Conservation (phyloP, 2,888 invertebrate genomes). For the Pasiphila rectangulata region DNA sequence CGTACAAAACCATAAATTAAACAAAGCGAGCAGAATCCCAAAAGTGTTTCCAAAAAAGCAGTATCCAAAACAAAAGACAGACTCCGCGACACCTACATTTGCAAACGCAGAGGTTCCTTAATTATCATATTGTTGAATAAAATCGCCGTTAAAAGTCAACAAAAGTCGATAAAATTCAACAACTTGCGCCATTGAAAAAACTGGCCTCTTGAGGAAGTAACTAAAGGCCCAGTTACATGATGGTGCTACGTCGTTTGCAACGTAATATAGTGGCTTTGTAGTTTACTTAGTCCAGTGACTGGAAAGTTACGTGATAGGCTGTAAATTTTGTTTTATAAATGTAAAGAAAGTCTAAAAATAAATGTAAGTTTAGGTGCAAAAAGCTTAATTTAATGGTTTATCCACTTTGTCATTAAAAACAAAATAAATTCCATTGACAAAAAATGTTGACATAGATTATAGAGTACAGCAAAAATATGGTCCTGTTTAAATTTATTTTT, state of each 20-base stretch:
- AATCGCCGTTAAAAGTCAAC: constrained; percentile 71
- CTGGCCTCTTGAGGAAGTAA: constrained; percentile 54
- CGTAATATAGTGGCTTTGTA: constrained; percentile 1
- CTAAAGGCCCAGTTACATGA: constrained; percentile 36
- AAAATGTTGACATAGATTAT: background rate
- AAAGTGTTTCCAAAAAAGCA: constrained; percentile 17
- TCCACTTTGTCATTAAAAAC: no score
- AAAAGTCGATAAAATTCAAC: constrained; percentile 69
- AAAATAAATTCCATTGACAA: background rate
- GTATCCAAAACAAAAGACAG: constrained; percentile 21
- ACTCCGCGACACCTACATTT: constrained; percentile 41
- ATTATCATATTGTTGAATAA: constrained; percentile 77
- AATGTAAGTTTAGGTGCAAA: no score
- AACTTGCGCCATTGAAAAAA: constrained; percentile 64
- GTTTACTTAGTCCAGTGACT: constrained; percentile 8
- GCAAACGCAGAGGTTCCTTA: constrained; percentile 51
- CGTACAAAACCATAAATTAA: constrained; percentile 1
- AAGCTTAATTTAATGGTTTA: no score
- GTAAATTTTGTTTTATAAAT: no score
- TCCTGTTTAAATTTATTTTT: constrained; percentile 13
- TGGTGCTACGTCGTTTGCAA: constrained; percentile 13
- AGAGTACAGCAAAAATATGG: background rate
- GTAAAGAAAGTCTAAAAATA: no score
- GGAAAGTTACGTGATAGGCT: no score
- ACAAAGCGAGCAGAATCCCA: constrained; percentile 5